phyloP scores from a whole-genome alignment of 2,113 vertebrate genomes.

The Notarius quadriscutis region DNA sequence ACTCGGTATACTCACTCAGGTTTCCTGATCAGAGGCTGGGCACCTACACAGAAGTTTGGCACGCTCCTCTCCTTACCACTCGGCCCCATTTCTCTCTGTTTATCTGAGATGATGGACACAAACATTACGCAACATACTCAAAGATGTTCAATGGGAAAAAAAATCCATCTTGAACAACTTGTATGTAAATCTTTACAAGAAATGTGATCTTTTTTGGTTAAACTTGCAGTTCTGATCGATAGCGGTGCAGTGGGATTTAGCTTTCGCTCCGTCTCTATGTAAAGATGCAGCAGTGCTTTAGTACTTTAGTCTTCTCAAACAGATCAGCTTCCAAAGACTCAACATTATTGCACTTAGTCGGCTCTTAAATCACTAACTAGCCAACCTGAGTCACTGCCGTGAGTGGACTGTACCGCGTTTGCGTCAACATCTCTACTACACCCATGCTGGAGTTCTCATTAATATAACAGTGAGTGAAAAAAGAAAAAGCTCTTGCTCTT shows the following conservation, averaged over 20 bases:
- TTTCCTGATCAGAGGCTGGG: conserved; percentile 65
- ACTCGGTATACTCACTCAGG: conserved; percentile 61
- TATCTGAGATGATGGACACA: conserved; percentile 63
- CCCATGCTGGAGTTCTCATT: background rate
- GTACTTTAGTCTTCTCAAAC: background rate
- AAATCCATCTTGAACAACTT: background rate
- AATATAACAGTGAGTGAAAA: background rate
- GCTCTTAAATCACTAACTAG: background rate
- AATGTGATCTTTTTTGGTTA: background rate
- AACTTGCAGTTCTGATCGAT: background rate
- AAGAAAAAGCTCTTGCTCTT: no score
- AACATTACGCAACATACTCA: background rate
- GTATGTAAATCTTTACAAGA: background rate
- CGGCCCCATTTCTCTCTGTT: conserved; percentile 55
- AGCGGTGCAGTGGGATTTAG: background rate
- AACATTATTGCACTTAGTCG: background rate
- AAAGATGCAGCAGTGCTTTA: background rate
- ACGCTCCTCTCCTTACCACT: conserved; percentile 57
- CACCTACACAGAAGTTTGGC: conserved; percentile 61
- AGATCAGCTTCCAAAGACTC: background rate
- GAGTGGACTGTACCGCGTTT: no score
- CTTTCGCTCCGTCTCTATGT: background rate
- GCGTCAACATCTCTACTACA: no score
- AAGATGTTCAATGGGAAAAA: background rate
- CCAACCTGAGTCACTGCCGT: no score